A percentile compares a stretch with the other conserved stretches of the same genome.
These are phyloP conservation scores for Platysteira castanea DNA, from an alignment of 2,113 vertebrate species.

Conservation along the genomic window DNA sequence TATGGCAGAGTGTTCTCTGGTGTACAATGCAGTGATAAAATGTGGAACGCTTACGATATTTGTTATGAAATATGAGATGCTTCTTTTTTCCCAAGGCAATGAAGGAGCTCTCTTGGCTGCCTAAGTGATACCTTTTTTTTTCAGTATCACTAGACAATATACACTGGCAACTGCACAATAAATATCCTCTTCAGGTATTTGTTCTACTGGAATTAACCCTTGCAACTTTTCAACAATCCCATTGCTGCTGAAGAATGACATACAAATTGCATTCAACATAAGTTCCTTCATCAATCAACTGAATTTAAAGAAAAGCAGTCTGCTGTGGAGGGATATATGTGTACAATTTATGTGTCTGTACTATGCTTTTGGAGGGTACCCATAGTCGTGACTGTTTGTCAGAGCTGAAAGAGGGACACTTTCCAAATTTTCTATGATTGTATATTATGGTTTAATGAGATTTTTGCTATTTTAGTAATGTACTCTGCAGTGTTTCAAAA, in stretches of 20 bases:
- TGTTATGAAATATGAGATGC: background rate
- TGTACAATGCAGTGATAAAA: background rate
- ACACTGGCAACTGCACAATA: background rate
- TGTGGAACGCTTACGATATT: background rate
- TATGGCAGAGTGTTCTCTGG: background rate
- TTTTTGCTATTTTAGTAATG: background rate
- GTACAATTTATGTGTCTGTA: background rate
- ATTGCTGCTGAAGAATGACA: background rate
- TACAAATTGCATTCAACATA: background rate
- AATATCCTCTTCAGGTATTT: background rate
- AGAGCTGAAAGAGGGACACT: background rate
- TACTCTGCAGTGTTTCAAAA: background rate
- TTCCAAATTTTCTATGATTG: background rate
- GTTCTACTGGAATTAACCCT: background rate
- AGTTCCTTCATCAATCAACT: background rate
- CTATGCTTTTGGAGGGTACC: background rate
- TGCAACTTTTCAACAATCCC: background rate
- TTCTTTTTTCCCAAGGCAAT: background rate
- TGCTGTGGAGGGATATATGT: fast-evolving
- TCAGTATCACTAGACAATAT: background rate
- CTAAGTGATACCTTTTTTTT: background rate
- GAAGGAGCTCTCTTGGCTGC: background rate
- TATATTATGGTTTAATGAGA: background rate
- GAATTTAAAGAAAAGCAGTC: background rate
- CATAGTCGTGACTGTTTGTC: background rate